Percentiles rank a stretch among this genome's conserved stretches.
Conservation (phyloP, 1,140 invertebrate genomes). For the Diachasma alloeum region DNA sequence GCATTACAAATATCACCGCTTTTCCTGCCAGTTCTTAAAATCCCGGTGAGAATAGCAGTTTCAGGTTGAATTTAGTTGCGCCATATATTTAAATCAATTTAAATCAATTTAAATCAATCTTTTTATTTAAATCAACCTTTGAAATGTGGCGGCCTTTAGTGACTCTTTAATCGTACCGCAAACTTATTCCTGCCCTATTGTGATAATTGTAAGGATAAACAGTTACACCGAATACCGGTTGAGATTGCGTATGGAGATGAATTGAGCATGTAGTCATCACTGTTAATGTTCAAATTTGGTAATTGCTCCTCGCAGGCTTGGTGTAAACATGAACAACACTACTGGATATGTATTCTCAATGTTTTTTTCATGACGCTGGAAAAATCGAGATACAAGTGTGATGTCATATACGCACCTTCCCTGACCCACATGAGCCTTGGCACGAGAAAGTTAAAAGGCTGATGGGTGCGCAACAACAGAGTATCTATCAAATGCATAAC, state of each 20-base stretch:
- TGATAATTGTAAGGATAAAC: background rate
- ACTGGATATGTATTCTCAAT: background rate
- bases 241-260: background rate
- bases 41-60: background rate
- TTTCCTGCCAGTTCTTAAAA: too few species aligned
- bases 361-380: background rate
- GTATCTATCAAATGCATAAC: slow-evolving; percentile 6
- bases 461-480: background rate
- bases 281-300: background rate
- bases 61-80: background rate
- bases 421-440: slow-evolving; percentile 25
- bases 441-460: slow-evolving; percentile 28
- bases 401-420: slow-evolving; percentile 23
- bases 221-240: background rate
- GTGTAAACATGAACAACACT: background rate
- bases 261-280: background rate
- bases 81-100: too few species aligned
- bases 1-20: too few species aligned
- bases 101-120: too few species aligned
- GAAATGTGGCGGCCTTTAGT: background rate
- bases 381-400: background rate
- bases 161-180: background rate
- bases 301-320: too few species aligned
- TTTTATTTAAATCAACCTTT: background rate
- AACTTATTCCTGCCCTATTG: background rate